A percentile compares a stretch with the other conserved stretches of the same genome.
Evolutionary conservation across 1,140 invertebrate species (phyloP).

Genomic region (Centruroides vittatus): DNA sequence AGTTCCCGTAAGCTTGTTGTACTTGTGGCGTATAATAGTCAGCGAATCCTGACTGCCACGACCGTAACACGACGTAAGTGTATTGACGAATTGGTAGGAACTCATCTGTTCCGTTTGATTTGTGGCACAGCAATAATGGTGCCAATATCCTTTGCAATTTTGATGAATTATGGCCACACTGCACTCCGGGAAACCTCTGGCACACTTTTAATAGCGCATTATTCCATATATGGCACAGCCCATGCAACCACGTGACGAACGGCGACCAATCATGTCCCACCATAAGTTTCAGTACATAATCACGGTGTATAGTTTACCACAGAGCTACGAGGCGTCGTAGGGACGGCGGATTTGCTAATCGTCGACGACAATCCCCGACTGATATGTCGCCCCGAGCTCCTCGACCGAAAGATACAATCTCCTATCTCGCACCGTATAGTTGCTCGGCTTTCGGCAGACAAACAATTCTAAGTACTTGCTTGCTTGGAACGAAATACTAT

Average conservation of each 20-base stretch:
- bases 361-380: too few species aligned
- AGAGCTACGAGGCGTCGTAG: too few species aligned
- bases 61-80: conserved; percentile 61
- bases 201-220: conserved; percentile 33
- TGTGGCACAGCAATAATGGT: conserved; percentile 14
- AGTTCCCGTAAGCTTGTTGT: conserved; percentile 19
- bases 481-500: too few species aligned
- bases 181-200: conserved; percentile 22
- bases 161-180: conserved; percentile 26
- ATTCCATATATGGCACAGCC: conserved; percentile 23
- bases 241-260: conserved; percentile 18
- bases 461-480: too few species aligned
- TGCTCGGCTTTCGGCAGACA: too few species aligned
- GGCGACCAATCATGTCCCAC: neutral
- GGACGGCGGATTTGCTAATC: too few species aligned
- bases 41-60: conserved; percentile 38
- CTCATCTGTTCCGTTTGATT: conserved; percentile 48
- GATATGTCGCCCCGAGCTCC: too few species aligned
- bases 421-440: too few species aligned
- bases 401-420: too few species aligned
- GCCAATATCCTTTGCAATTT: neutral
- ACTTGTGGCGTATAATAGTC: conserved; percentile 2
- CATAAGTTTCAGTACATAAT: neutral
- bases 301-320: too few species aligned
- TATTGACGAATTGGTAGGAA: conserved; percentile 93